Evolutionary conservation across 2,888 invertebrate genomes (phyloP), one percentile per base, ranked within the genome.

Genomic region (Thymelicus acteon): DNA sequence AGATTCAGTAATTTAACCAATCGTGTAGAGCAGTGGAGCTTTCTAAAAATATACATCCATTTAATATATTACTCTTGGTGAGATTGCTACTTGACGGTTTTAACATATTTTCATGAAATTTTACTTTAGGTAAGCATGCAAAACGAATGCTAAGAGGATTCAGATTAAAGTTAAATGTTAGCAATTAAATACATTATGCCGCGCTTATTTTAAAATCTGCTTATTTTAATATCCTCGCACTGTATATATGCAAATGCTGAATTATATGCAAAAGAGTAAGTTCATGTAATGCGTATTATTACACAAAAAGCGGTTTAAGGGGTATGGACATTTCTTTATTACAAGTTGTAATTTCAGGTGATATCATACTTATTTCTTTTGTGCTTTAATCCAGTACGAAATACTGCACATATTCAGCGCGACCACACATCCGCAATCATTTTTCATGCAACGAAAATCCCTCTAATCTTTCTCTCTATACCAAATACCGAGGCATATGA

Each of bases 381-480:
- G n/a, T 13, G 31, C 62, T 62, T 62, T 62, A 62, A 48, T 13
- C 31, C 31, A 12, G 15, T 47, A 67, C 48, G 49, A 67, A 67
- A 37, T 60, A 66, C 7, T 49, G 48, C 67, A 65, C 47, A n/a
- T 62, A 67, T 48, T 66, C 66, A 12, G 47, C 15, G 66, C 58
- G 15, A 48, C 48, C 66, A 66, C 39, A 49, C 44, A 60, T 67
- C 60, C 40, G 49, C 67, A 60, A 60, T 60, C 49, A 60, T 67
- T 60, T 67, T 60, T 60, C 66, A 67, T 62, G 62, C 44, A 67
- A 60, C 39, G 49, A 40, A 60, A 60, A 67, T 67, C 40, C 52
- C 60, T 24, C 24, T 67, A 60, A 67, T 67, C 39, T 52, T 67
- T 60, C 39, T 60, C 67, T 67, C 39, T 61, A 39, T 44, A 52